Conservation (phyloP, 64 coral and sea anemone genomes). For the Montipora sp. region DNA sequence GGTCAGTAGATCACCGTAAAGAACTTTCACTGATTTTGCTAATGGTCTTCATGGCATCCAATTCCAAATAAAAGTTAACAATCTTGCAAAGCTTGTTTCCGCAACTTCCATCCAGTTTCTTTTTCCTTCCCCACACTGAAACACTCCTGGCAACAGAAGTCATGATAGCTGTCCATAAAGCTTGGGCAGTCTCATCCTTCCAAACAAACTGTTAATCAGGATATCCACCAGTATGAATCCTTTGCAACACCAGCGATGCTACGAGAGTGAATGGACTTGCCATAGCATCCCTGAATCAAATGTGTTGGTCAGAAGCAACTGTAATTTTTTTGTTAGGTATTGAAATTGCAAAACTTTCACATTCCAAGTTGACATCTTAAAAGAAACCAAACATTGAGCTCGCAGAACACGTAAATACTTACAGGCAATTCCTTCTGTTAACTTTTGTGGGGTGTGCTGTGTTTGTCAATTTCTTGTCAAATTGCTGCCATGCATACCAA, state of each 20-base stretch:
- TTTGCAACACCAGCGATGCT: too few relatives aligned
- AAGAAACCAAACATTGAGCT: background rate
- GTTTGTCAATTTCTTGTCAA: background rate
- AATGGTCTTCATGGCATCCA: background rate
- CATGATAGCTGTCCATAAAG: background rate
- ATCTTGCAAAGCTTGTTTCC: background rate
- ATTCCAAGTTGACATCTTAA: background rate
- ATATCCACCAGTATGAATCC: too few relatives aligned
- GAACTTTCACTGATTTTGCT: background rate
- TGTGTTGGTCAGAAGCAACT: too few relatives aligned
- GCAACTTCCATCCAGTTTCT: background rate
- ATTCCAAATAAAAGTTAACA: background rate
- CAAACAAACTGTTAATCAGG: background rate
- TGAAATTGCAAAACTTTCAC: background rate
- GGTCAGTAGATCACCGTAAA: background rate
- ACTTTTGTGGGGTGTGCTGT: background rate
- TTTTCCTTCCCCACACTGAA: background rate
- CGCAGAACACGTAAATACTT: slow-evolving; percentile 22
- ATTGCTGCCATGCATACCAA: background rate
- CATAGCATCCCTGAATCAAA: too few relatives aligned
- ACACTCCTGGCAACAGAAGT: background rate
- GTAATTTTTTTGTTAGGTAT: background rate
- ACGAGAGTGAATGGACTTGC: too few relatives aligned
- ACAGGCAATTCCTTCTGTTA: background rate
- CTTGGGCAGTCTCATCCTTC: background rate